Evolutionary conservation across 2,797 vertebrate genomes (phyloP).

Genomic region (Prionace glauca): DNA sequence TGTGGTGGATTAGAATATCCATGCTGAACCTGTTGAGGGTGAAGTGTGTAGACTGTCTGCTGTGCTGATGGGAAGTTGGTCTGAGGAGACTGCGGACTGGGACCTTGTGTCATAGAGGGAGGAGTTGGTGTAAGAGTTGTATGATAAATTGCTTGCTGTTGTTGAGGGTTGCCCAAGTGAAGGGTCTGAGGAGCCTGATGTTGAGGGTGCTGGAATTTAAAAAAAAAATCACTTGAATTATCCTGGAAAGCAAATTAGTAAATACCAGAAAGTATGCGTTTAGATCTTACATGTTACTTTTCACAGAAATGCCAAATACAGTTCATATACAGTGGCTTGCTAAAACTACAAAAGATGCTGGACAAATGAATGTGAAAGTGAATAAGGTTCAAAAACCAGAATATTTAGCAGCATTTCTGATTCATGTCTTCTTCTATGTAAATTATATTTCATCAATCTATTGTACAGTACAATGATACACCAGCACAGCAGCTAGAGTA

Average conservation of each 20-base stretch:
- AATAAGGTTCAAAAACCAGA: not conserved
- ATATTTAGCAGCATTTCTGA: not conserved
- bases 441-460: not conserved
- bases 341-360: not conserved
- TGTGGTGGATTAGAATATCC: conserved; percentile 87
- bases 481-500: not conserved
- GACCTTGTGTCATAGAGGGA: conserved; percentile 92
- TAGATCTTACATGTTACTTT: not conserved
- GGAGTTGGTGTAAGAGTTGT: conserved; percentile 86
- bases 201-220: conserved; percentile 68
- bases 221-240: not conserved
- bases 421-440: not conserved
- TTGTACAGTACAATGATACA: not conserved
- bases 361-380: not conserved
- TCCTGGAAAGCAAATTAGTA: not conserved
- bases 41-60: conserved; percentile 90
- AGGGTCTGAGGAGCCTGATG: conserved; percentile 91
- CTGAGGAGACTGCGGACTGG: conserved; percentile 94
- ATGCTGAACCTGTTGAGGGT: conserved; percentile 92
- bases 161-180: conserved; percentile 82
- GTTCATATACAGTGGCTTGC: not conserved
- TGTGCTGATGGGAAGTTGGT: conserved; percentile 85
- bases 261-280: not conserved
- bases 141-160: conserved; percentile 88
- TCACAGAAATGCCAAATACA: not conserved